A percentile compares a stretch with the other conserved stretches of the same genome.
Conservation (phyloP, 2,797 vertebrate genomes). For the Pipistrellus nathusii region DNA sequence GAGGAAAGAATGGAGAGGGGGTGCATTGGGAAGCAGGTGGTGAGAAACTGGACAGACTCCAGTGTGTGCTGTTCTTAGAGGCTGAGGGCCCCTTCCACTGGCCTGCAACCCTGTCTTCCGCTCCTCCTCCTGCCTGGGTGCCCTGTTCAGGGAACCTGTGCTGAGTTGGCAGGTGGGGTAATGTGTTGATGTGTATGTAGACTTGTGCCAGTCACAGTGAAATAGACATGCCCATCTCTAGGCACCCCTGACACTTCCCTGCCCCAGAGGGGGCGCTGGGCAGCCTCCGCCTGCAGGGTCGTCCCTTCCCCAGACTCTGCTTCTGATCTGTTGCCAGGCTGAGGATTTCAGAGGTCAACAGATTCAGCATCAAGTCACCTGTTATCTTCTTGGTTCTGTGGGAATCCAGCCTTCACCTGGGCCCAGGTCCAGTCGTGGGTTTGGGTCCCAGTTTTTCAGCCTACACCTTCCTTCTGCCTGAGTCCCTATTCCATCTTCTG, state of each 20-base stretch:
- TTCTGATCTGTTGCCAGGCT: background rate
- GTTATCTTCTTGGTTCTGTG: background rate
- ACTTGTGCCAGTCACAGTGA: background rate
- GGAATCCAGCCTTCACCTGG: background rate
- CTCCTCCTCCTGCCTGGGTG: background rate
- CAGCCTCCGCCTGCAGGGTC: background rate
- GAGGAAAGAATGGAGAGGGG: background rate
- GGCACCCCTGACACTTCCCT: background rate
- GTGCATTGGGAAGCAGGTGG: background rate
- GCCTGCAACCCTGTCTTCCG: background rate
- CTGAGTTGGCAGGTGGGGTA: background rate
- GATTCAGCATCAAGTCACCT: background rate
- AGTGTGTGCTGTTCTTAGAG: background rate
- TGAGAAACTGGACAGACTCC: background rate
- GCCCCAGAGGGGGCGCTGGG: rapidly evolving
- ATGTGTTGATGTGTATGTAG: background rate
- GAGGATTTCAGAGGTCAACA: background rate
- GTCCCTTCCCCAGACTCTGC: background rate
- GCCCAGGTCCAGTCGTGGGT: background rate
- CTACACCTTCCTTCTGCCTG: background rate
- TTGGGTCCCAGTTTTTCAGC: background rate
- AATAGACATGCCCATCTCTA: background rate
- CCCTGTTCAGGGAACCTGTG: rapidly evolving
- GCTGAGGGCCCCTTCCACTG: background rate
- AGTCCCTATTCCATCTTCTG: background rate